Conservation (phyloP, 2,888 invertebrate genomes). For the Gibbula magus region DNA sequence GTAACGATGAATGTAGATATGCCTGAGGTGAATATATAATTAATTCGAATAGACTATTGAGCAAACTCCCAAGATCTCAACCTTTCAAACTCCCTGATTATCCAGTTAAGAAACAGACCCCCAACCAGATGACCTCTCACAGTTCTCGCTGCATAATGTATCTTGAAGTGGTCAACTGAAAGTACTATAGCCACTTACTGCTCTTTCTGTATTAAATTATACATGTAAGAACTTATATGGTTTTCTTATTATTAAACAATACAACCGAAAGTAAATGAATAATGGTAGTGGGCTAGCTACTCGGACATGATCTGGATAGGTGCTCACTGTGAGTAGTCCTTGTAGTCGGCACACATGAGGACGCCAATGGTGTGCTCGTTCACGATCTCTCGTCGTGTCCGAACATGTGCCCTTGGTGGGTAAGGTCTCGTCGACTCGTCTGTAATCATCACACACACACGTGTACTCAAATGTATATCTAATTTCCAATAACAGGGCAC, state of each 20-base stretch:
- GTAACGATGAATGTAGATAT: too few species aligned
- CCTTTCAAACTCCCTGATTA: too few species aligned
- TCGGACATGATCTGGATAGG: background rate
- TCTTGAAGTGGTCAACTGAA: too few species aligned
- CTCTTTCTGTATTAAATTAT: too few species aligned
- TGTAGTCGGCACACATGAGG: conserved; percentile 40
- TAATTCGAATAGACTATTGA: too few species aligned
- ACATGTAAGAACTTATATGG: too few species aligned
- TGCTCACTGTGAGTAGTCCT: conserved; percentile 38
- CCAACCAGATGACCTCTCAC: too few species aligned
- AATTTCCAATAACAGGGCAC: background rate
- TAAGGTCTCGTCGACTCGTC: background rate
- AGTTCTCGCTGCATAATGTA: too few species aligned
- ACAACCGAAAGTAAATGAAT: background rate
- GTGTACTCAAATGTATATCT: background rate
- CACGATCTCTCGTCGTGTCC: background rate
- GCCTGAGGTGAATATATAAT: too few species aligned
- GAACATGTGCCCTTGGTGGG: background rate
- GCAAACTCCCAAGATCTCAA: too few species aligned
- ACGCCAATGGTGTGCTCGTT: conserved; percentile 36
- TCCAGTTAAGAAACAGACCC: too few species aligned
- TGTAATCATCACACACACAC: background rate
- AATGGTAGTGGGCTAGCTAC: background rate
- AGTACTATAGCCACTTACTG: too few species aligned
- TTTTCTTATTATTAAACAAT: background rate